phyloP scores from a whole-genome alignment of 2,797 vertebrate genomes.

The Meriones psammophilus region DNA sequence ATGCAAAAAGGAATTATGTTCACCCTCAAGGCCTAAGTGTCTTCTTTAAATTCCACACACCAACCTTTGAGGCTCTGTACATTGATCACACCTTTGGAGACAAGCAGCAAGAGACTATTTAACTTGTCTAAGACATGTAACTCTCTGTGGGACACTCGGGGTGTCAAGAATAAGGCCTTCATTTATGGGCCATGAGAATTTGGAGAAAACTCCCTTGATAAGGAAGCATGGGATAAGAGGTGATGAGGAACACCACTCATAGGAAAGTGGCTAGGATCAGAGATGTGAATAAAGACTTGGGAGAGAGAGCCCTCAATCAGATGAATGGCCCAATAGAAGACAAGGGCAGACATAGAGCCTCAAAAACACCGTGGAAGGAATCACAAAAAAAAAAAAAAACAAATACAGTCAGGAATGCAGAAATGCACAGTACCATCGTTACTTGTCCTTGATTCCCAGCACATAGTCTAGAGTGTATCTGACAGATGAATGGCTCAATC shows the following conservation, averaged over 20 bases:
- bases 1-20: background rate
- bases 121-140: background rate
- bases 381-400: constrained; percentile 24
- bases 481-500: background rate
- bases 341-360: background rate
- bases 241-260: background rate
- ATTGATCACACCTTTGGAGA: background rate
- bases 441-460: constrained; percentile 14
- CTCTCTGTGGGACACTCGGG: background rate
- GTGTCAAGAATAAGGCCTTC: constrained; percentile 23
- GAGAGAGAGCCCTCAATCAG: background rate
- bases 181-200: constrained; percentile 44
- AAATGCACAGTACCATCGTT: background rate
- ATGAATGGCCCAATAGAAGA: constrained; percentile 3
- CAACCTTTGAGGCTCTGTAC: background rate
- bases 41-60: background rate
- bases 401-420: background rate
- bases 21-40: background rate
- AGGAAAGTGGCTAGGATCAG: background rate
- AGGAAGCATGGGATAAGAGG: background rate
- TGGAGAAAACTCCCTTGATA: background rate
- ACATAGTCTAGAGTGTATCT: background rate
- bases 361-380: background rate
- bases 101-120: background rate
- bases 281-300: background rate